Evolutionary conservation across 2,888 invertebrate species (phyloP).

Genomic region (Nomada fabriciana): DNA sequence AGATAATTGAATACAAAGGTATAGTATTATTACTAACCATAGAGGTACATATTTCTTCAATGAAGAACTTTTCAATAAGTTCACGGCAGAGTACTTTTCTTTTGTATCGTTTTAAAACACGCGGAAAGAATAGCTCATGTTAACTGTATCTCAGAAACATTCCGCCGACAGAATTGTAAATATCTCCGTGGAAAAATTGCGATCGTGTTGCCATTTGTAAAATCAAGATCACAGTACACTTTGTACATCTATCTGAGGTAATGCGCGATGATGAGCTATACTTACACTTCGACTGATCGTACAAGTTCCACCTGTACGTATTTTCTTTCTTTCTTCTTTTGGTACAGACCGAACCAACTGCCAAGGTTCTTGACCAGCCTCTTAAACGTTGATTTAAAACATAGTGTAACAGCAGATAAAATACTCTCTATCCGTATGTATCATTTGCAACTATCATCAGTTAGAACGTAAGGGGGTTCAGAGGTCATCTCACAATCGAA

Average conservation of each 20-base stretch:
- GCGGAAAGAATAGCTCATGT: conserved; percentile 17
- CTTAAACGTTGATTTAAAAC: not conserved
- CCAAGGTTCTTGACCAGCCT: no score
- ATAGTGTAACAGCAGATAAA: not conserved
- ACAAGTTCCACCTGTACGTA: not conserved
- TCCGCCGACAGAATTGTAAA: conserved; percentile 45
- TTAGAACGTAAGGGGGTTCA: not conserved
- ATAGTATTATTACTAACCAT: conserved; percentile 19
- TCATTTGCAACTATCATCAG: not conserved
- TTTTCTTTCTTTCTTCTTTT: not conserved
- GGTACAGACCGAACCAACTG: not conserved
- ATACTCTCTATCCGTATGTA: not conserved
- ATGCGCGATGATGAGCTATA: not conserved
- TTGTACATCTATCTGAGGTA: not conserved
- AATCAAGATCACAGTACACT: not conserved
- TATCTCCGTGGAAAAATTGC: conserved; percentile 20
- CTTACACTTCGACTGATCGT: not conserved
- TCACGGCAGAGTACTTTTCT: conserved; percentile 45
- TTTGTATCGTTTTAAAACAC: conserved; percentile 10
- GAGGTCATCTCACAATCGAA: conserved; percentile 7
- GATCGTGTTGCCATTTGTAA: conserved; percentile 7
- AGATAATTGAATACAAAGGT: not conserved
- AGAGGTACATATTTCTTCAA: not conserved
- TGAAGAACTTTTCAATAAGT: conserved; percentile 16
- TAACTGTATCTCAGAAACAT: conserved; percentile 50